Base-by-base conservation (phyloP, 2,113 vertebrate genomes). In the Notarius quadriscutis region DNA sequence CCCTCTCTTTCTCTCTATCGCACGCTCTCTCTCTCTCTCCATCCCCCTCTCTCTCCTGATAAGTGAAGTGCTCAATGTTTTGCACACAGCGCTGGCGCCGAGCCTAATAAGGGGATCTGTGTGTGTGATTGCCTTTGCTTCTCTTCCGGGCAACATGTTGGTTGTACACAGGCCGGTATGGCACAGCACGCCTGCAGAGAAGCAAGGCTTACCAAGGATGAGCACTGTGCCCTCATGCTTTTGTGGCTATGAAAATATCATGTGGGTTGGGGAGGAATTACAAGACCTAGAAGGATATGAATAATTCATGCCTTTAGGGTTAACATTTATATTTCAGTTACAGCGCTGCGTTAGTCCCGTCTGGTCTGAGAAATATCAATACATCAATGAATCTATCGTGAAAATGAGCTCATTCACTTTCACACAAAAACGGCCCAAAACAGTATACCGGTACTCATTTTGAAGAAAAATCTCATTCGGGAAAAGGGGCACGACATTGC, bases 101-200 rank as follows among this genome's bases (percentile, higher is more conserved):
- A 89, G 94, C 94, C 94, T 89, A 83, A 93, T 93, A 92, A 74
- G 87, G 92, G 93, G 93, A 94, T 93, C 92, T 93, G 88, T 89
- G 90, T 90, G 92, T 91, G 92, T 87, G 74, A 92, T 91, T 91
- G 91, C 93, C 92, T 82, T 84, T 58, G 65, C 93, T 90, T 91
- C 92, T 93, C 91, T 91, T 90, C 90, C 88, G 91, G 92, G 89
- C 91, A 91, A 91, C 93, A 92, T 86, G 86, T 80, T 48, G 93
- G 90, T 84, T 50, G 20, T 67, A 90, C 90, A 92, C 92, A 91
- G 91, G 87, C 89, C 91, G 87, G 91, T 90, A 91, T 90, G 91
- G 86, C 87, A 91, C 90, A 89, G 90, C 90, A 86, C 88, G 57
- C 89, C 83, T 90, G 92, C 74, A 90, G 91, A 83, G 86, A 91